These are phyloP conservation scores for Xyrichtys novacula DNA, from an alignment of 2,797 vertebrate species.

Conservation along the genomic window DNA sequence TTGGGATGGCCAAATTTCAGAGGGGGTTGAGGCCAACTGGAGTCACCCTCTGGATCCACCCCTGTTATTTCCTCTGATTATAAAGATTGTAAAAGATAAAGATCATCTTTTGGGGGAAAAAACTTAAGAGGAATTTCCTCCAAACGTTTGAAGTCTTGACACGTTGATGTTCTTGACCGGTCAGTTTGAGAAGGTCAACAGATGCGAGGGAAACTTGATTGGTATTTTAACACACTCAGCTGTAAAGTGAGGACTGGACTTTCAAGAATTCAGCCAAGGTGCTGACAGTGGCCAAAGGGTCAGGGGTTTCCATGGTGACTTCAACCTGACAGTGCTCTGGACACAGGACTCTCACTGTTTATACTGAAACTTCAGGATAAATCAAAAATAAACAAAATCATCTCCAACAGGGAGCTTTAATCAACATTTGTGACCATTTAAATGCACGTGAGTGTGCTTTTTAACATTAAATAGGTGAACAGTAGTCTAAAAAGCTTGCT, in stretches of 20 bases:
- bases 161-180: constrained; percentile 44
- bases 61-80: background rate
- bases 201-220: constrained; percentile 35
- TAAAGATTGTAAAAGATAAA: constrained; percentile 15
- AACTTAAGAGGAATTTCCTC: constrained; percentile 34
- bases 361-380: constrained; percentile 1
- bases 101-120: constrained; percentile 32
- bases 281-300: constrained; percentile 49
- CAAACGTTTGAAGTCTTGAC: constrained; percentile 38
- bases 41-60: too few relatives aligned
- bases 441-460: too few relatives aligned
- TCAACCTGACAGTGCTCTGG: background rate
- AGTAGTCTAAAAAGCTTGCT: too few relatives aligned
- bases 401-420: too few relatives aligned
- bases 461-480: too few relatives aligned
- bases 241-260: constrained; percentile 45
- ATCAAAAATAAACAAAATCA: too few relatives aligned
- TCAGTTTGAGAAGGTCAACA: constrained; percentile 55
- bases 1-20: too few relatives aligned
- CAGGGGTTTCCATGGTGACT: constrained; percentile 37
- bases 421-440: too few relatives aligned
- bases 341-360: constrained; percentile 3
- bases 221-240: constrained; percentile 55
- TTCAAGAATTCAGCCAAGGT: constrained; percentile 61
- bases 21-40: too few relatives aligned